Base-by-base conservation (phyloP, 2,113 vertebrate species). In the Pelecanus crispus region DNA sequence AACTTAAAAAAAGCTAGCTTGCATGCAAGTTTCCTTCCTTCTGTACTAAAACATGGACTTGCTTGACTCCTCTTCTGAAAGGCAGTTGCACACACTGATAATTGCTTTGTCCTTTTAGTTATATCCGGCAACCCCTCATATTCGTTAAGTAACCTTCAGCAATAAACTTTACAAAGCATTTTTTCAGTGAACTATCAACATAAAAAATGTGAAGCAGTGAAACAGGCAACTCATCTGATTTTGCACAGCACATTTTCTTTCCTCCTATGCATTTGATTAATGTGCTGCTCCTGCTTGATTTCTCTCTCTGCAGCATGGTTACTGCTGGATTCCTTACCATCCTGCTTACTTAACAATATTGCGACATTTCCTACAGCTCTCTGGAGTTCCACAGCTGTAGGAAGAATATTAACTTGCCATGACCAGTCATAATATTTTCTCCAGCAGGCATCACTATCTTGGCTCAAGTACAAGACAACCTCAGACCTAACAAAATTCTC, bases 381-480 rank as follows among this genome's bases (percentile, higher is more conserved):
- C 45, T 59, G 67, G 34, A 94, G 73, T 36, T 29, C 13, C 72
- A 88, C 50, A 73, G 58, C 38, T 80, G 59, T 50, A 83, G 50
- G 53, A 88, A 62, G n/a, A 83, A 80, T 38, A 88, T 85, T 83
- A 82, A 81, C 36, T 88, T 94, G 81, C 59, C 68, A 89, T 45
- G 29, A 91, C 17, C 22, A 84, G 53, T 94, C 91, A 73, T 38
- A 96, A n/a, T 86, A 91, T 89, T 91, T 95, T 55, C 67, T 94
- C 78, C 77, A 72, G 49, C 44, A 91, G n/a, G 17, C 62, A 56
- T 84, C 59, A 36, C 50, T 73, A 12, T 66, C 92, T 90, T 84
- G 78, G 91, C 73, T 81, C 26, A 92, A 93, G 52, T 59, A 91
- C 75, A 95, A 91, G 55, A 65, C 26, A 78, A 45, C 26, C 40